A percentile compares a stretch with the other conserved stretches of the same genome.
Evolutionary conservation across 2,113 vertebrate species (phyloP).

Genomic region (Setophaga kirtlandii): DNA sequence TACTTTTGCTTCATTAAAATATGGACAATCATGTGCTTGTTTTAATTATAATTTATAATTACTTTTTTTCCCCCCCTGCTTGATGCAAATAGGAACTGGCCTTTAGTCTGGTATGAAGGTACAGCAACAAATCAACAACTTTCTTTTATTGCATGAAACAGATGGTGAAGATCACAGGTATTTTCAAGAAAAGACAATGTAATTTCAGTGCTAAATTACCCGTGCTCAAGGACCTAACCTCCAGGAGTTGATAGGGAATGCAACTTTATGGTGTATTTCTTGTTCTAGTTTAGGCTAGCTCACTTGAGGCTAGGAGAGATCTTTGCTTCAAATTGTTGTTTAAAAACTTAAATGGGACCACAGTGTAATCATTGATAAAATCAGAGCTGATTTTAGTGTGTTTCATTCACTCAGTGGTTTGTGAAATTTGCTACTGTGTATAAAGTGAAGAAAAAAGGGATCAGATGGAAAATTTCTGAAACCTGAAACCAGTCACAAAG

Average conservation of each 20-base stretch:
- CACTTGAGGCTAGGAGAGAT: neutral
- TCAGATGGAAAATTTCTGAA: neutral
- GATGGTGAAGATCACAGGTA: slow-evolving; percentile 54
- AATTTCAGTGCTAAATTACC: slow-evolving; percentile 48
- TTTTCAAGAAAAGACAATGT: slow-evolving; percentile 36
- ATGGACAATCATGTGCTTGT: slow-evolving; percentile 33
- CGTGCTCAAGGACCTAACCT: neutral
- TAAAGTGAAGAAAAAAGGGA: neutral
- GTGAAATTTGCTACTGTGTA: neutral
- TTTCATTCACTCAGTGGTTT: neutral
- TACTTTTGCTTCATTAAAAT: slow-evolving; percentile 43
- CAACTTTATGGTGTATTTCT: neutral
- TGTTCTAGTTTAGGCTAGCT: neutral
- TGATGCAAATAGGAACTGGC: slow-evolving; percentile 39
- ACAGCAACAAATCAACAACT: slow-evolving; percentile 41
- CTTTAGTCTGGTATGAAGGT: slow-evolving; percentile 50
- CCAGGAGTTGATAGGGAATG: neutral
- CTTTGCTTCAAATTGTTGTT: neutral
- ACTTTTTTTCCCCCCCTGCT: neutral
- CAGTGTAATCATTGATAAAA: neutral
- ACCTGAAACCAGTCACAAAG: neutral
- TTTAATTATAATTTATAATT: slow-evolving; percentile 53
- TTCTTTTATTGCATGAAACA: slow-evolving; percentile 42
- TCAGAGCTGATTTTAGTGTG: neutral
- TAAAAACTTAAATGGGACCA: neutral